These are phyloP conservation scores for Catostylus mosaicus DNA, from an alignment of 30 jellyfish, hydroid and myxozoan species.

Conservation along the genomic window DNA sequence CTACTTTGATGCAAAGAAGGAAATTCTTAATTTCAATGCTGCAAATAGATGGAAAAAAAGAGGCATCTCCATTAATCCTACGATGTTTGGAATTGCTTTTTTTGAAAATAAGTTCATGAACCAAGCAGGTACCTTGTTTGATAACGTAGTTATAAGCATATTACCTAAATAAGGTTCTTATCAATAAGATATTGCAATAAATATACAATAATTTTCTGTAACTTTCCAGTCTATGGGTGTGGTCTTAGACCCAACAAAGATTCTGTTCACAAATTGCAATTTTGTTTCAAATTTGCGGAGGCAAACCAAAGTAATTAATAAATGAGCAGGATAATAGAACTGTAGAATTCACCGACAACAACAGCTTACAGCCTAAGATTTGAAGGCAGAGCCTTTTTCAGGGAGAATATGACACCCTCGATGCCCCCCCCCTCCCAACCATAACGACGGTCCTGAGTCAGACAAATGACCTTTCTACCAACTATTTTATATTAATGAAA, in stretches of 20 bases:
- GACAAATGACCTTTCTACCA: not conserved
- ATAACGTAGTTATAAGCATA: not conserved
- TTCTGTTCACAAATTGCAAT: no score
- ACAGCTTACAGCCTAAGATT: no score
- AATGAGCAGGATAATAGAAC: not conserved
- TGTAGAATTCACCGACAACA: not conserved
- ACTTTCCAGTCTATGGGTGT: not conserved
- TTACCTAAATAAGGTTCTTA: not conserved
- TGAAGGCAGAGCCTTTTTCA: not conserved
- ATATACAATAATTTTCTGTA: not conserved
- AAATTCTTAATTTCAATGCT: slow-evolving; percentile 19
- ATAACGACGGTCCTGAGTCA: not conserved
- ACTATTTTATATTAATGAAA: no score
- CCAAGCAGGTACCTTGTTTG: slow-evolving; percentile 39
- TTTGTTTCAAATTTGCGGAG: no score
- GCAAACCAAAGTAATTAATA: no score
- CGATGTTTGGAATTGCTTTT: slow-evolving; percentile 27
- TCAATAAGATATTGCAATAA: not conserved
- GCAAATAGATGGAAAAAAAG: slow-evolving; percentile 39
- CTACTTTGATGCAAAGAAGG: slow-evolving; percentile 10
- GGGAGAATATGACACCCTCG: not conserved
- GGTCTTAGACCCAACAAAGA: not conserved
- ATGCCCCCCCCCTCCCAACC: no score
- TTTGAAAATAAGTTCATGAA: not conserved
- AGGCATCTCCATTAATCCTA: slow-evolving; percentile 34